These are phyloP conservation scores for Chaenodraco wilsoni DNA, from an alignment of 2,797 vertebrate genomes.

Conservation along the genomic window DNA sequence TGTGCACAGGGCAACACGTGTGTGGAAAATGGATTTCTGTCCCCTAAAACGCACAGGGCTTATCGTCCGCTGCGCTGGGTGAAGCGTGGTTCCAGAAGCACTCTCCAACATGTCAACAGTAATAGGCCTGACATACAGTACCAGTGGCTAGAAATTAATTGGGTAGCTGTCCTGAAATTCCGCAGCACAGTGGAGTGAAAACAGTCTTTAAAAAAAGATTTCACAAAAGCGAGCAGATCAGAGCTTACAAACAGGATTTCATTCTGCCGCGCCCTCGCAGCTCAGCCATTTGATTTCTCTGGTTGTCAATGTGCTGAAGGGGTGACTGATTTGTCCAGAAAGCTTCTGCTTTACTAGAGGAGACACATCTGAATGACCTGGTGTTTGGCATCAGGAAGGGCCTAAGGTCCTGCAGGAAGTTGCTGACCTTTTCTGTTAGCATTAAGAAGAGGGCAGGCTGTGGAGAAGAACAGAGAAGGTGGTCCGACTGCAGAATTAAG, in stretches of 20 bases:
- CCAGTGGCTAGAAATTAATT: conserved; percentile 47
- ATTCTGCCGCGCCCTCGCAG: not conserved
- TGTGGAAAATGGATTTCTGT: conserved; percentile 46
- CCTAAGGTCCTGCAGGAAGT: conserved; percentile 12
- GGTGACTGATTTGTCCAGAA: conserved; percentile 10
- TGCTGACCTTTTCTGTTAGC: not conserved
- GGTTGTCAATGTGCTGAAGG: conserved; percentile 5
- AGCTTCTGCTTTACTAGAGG: not conserved
- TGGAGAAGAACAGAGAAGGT: not conserved
- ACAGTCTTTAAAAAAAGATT: conserved; percentile 19
- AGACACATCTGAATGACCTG: not conserved
- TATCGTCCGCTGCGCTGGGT: conserved; percentile 31
- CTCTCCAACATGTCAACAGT: conserved; percentile 42
- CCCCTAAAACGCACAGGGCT: conserved; percentile 23
- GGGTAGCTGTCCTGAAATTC: conserved; percentile 48
- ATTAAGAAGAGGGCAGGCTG: not conserved
- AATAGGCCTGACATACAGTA: conserved; percentile 37
- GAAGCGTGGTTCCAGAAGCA: conserved; percentile 26
- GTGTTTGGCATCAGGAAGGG: conserved; percentile 1
- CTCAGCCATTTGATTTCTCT: conserved; percentile 14
- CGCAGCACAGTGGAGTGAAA: conserved; percentile 40
- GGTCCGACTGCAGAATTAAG: not conserved
- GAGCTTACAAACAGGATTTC: conserved; percentile 21
- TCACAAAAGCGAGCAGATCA: conserved; percentile 24
- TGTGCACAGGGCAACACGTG: conserved; percentile 28